Evolutionary conservation across 1,140 invertebrate species (phyloP), one percentile per base, ranked within the genome.

Genomic region (Aphelenchoides fujianensis): DNA sequence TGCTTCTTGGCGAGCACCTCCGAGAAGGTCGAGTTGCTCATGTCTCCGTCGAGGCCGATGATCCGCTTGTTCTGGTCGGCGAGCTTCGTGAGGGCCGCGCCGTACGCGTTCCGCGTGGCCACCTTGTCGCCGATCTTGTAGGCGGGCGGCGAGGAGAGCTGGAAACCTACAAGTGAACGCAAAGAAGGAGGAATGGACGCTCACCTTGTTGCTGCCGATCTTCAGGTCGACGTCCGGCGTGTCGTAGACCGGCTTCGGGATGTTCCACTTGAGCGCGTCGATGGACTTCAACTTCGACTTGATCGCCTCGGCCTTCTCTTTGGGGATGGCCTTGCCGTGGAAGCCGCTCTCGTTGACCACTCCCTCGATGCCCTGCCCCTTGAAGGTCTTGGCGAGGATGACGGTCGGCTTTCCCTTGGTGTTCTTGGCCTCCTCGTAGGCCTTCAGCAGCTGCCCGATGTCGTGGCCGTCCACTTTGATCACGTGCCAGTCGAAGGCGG

Each of bases 1-100:
- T 85, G 86, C 41, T 90, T 89, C 67, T 90, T 89, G 82, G 91
- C 91, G 55, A 98, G 89, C 84, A 94, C 95, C 66, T 95, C 92
- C 23, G 95, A 91, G 85, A 91, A 98, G 0, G 97, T 98, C 0
- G 95, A 98, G 85, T 98, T 99, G 86, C 97, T 98, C 35, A 94
- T 97, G 84, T 98, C 96, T 61, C 92, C 94, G 85, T 97, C 97
- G 19, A 69, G 85, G 62, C 92, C 93, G 82, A 97, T 90, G 3
- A 98, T 92, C 68, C 93, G 88, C 19, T 88, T 80, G 86, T 94
- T 95, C 71, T 87, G 90, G 71, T 91, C 89, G 0, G 91, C 95
- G 34, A 91, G 76, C 78, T 98, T 98, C 23, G 91, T 90, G 27
- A 99, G 86, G 32, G 92, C 96, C 67, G 89, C 92, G 2, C 95